phyloP scores from a whole-genome alignment of 2,797 vertebrate species.

The Neosalanx taihuensis region DNA sequence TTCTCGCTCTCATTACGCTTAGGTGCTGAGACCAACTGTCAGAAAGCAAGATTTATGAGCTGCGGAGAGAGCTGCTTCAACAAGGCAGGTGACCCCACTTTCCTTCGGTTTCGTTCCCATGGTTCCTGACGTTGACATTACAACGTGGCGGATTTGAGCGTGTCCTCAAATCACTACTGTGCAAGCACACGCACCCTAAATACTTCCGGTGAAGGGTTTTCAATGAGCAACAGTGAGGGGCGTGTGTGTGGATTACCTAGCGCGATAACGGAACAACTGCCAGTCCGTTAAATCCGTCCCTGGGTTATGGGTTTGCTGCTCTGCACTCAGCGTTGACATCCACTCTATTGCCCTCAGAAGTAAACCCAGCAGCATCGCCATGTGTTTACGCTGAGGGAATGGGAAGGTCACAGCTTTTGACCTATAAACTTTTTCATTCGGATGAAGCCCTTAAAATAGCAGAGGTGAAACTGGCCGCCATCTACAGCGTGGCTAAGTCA shows the following conservation, averaged over 20 bases:
- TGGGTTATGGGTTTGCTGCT: background rate
- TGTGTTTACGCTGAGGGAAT: background rate
- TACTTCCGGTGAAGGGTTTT: no score
- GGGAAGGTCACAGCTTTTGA: no score
- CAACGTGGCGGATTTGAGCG: background rate
- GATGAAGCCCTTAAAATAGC: no score
- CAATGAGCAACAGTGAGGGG: background rate
- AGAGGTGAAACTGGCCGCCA: no score
- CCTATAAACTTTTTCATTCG: no score
- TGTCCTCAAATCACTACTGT: background rate
- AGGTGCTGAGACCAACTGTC: conserved; percentile 36
- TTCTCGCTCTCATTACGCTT: conserved; percentile 48
- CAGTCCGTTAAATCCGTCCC: background rate
- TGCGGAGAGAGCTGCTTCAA: conserved; percentile 5
- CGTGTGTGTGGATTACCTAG: background rate
- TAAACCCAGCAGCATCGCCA: conserved; percentile 10
- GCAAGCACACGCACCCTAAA: background rate
- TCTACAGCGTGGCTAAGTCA: no score
- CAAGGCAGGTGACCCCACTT: conserved; percentile 5
- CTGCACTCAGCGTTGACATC: background rate
- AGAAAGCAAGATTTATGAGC: conserved; percentile 1
- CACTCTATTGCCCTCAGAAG: background rate
- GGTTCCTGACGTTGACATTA: background rate
- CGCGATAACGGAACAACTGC: background rate
- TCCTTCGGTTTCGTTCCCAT: background rate